Evolutionary conservation across 2,888 invertebrate genomes (phyloP).

Genomic region (Enoplolaimus lenunculus): DNA sequence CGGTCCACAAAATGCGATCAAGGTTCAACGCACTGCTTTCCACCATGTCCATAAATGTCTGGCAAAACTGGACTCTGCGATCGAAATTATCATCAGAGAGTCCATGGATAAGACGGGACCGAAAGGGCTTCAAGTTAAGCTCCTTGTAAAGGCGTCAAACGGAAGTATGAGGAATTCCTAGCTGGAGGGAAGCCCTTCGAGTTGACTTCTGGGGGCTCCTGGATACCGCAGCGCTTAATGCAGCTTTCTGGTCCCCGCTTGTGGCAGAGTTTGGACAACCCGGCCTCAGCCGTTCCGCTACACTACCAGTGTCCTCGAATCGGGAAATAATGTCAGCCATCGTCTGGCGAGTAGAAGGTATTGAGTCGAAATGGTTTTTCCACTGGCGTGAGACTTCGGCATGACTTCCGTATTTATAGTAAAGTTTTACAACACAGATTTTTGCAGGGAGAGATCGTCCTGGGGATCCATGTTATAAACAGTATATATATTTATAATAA

Average conservation of each 20-base stretch:
- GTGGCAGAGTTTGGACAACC: not conserved
- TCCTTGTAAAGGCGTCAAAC: not conserved
- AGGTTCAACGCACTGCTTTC: not conserved
- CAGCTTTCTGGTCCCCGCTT: not conserved
- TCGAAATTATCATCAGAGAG: not conserved
- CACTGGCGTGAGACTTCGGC: conserved; percentile 1
- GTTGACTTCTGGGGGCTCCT: not conserved
- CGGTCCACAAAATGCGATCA: conserved; percentile 1
- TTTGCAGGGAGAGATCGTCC: not conserved
- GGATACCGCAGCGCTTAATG: not conserved
- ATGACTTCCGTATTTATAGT: not conserved
- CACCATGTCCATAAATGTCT: conserved; percentile 1
- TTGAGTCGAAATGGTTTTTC: not conserved
- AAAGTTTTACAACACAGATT: conserved; percentile 1
- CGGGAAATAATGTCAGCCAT: not conserved
- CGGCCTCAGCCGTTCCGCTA: not conserved
- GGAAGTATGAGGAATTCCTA: not conserved
- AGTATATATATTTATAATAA: conserved; percentile 1
- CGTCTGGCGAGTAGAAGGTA: not conserved
- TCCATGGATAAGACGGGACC: not conserved
- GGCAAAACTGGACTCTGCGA: not conserved
- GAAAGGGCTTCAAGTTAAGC: conserved; percentile 1
- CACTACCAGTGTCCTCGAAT: not conserved
- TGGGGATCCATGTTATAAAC: not conserved
- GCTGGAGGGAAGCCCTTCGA: not conserved